Evolutionary conservation across 1,140 invertebrate genomes (phyloP), one percentile per base, ranked within the genome.

Genomic region (Dendrolimus punctatus): DNA sequence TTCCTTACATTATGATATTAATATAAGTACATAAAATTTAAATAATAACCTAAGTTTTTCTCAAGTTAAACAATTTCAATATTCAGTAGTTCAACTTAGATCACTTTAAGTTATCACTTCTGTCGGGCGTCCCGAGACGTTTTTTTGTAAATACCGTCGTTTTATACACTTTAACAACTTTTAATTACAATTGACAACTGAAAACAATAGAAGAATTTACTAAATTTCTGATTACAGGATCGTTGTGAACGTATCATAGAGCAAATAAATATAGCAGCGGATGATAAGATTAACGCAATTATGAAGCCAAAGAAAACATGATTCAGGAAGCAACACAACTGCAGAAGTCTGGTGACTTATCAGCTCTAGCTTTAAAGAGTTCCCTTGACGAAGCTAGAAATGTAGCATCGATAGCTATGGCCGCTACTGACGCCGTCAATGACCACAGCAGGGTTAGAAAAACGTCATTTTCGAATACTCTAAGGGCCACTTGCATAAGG

Each of bases 201-300:
- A 23, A 23, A 23, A 23, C 23, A 23, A 23, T 23, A 23, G 3
- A 3, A 23, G 23, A 23, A 23, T 3, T 51, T 23, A 38, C 40
- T 38, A 46, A 43, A 36, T 49, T 8, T 49, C 39, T 46, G 39
- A 58, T 44, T 76, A 6, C 55, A 86, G 76, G 82, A 82, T 64
- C 83, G 87, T 46, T 88, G 84, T 47, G 80, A 88, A 49, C 83
- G 80, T 37, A 79, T 89, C 52, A 63, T 65, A 2, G 80, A 86
- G 66, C 86, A 85, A 68, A 86, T 90, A 56, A 83, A 78, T 45
- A 58, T 80, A 49, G 66, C 83, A 1, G 73, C 85, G 0, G 79
- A 87, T 39, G 76, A 87, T 47, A 89, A 88, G 71, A 87, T 90
- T 46, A 76, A 77, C 44, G 76, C 73, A n/a, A 75, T 85, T 54